A percentile compares a stretch with the other conserved stretches of the same genome.
phyloP scores from a whole-genome alignment of 2,113 vertebrate species.

The Odocoileus hemionus region DNA sequence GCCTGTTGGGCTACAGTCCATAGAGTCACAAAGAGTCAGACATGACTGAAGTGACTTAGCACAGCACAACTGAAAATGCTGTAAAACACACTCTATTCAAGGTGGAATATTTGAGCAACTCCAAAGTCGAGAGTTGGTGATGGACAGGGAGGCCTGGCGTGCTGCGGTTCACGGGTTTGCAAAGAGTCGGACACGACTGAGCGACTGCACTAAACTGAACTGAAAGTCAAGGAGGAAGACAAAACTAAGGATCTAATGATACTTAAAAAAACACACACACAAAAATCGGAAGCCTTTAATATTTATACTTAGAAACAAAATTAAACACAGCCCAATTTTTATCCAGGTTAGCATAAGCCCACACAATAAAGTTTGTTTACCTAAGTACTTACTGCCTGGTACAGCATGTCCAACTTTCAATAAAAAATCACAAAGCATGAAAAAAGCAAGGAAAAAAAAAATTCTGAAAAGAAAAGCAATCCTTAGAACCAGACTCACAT shows the following conservation, averaged over 20 bases:
- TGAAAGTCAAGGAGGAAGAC: background rate
- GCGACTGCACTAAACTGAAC: background rate
- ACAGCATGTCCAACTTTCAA: background rate
- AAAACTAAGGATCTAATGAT: background rate
- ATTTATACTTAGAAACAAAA: background rate
- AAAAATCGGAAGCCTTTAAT: background rate
- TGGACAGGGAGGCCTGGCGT: background rate
- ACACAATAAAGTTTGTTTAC: background rate
- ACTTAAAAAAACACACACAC: background rate
- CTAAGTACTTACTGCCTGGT: background rate
- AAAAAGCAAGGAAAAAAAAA: background rate
- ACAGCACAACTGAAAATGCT: background rate
- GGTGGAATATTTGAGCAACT: background rate
- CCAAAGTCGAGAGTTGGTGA: background rate
- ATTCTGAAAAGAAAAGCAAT: background rate
- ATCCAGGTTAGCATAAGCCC: background rate
- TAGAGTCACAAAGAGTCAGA: background rate
- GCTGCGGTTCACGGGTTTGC: accelerated
- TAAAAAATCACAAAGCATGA: background rate
- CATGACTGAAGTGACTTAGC: background rate
- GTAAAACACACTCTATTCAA: background rate
- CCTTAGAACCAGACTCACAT: background rate
- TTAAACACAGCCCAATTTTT: background rate
- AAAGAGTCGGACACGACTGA: background rate
- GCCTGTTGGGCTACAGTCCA: background rate